Conservation (phyloP, 2,113 vertebrate species). For the Dolichallabes microphthalmus region DNA sequence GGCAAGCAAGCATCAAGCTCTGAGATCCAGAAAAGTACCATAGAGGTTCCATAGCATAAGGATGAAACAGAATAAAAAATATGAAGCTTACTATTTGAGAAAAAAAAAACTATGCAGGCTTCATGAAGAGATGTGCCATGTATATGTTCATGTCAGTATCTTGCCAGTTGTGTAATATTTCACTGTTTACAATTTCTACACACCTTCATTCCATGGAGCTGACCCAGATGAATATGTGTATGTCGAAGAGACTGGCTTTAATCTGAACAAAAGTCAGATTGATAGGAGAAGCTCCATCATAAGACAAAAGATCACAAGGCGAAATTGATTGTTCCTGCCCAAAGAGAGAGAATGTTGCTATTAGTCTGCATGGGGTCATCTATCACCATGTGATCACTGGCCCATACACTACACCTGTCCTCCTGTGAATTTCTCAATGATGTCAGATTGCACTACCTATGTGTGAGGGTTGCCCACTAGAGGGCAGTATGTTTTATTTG, state of each 20-base stretch:
- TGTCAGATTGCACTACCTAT: not conserved
- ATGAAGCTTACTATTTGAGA: not conserved
- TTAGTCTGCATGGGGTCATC: conserved; percentile 11
- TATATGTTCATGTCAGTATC: not conserved
- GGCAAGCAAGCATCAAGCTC: not conserved
- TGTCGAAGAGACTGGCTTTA: not conserved
- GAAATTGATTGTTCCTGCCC: conserved; percentile 1
- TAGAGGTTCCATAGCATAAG: not conserved
- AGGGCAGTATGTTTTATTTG: too few relatives aligned
- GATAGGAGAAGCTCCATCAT: not conserved
- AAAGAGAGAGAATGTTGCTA: not conserved
- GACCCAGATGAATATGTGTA: not conserved
- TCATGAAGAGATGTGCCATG: not conserved
- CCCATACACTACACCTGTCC: not conserved
- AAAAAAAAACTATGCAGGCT: not conserved
- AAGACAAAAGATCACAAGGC: conserved; percentile 7
- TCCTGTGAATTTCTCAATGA: not conserved
- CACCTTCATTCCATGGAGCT: not conserved
- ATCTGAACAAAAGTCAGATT: conserved; percentile 1
- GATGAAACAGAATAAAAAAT: not conserved
- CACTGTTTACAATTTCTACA: not conserved
- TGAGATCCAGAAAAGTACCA: not conserved
- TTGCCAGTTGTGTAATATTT: not conserved
- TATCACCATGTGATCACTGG: not conserved
- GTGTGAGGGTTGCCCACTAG: too few relatives aligned